Base-by-base conservation (phyloP, 2,113 vertebrate genomes). In the Cinclus mexicanus region DNA sequence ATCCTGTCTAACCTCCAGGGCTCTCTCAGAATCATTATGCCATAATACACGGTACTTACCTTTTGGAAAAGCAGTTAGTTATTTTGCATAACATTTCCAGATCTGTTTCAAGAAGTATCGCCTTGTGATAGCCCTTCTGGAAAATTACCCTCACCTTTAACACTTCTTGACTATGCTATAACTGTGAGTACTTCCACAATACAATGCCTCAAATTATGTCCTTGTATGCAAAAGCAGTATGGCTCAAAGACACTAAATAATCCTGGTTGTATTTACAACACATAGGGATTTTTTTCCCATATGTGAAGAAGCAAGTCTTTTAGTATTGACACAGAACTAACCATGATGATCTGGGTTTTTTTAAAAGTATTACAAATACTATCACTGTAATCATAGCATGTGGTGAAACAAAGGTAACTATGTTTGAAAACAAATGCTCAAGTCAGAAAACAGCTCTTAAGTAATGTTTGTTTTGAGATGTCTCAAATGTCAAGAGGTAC, bases 401-500 rank as follows among this genome's bases (percentile, higher is more conserved):
- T 49, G 46, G 49, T 68, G 28, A 90, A 94, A 92, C 37, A 90
- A 85, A 56, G 1, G 1, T 68, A 81, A 68, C 26, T 60, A 50
- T n/a, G 31, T 87, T 91, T 87, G 35, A 94, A 95, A 80, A 10
- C 50, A 90, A 95, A 56, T 12, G 44, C 29, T 90, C 19, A 26
- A 94, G 50, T 77, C 52, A 86, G 41, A 63, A 83, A 93, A 83
- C 23, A 61, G 37, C 77, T 90, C 67, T 63, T 67, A 83, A 90
- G 57, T 28, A 64, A 60, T 42, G 64, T 93, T 92, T 89, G 29
- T 26, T 50, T 88, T 92, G 59, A 89, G 23, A 92, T 64, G 42
- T 33, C 39, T 77, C 29, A 78, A 78, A 87, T 61, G 47, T 78
- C 86, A 93, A 88, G 61, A 95, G 81, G 88, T 7, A 81, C 3